Evolutionary conservation across 2,797 vertebrate species (phyloP), one percentile per base, ranked within the genome.

Genomic region (Pipistrellus nathusii): DNA sequence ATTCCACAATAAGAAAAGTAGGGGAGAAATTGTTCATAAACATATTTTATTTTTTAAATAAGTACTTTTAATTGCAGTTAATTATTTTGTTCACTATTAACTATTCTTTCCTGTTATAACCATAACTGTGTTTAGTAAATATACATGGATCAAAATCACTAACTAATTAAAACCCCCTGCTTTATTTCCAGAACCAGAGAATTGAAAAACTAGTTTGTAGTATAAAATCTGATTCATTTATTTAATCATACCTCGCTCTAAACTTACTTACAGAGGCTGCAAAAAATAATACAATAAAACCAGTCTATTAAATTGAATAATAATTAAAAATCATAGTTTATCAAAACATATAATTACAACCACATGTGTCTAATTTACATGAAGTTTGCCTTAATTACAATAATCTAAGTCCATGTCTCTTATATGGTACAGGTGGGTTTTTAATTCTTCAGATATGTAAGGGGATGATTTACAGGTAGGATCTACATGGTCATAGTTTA

Each of bases 121-220:
- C 30, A 66, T 64, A 44, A 7, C 12, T 93, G 2, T 76, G 12
- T 82, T 93, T 94, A 25, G 15, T 78, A 78, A 86, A 77, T 66
- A 76, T 1, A 6, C 1, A 8, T 72, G 14, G 1, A 80, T 86
- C 30, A 80, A 84, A 92, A 59, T 48, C 3, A 59, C 41, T 78
- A 77, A 91, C 76, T 90, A 94, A 96, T 80, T 89, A 59, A 94
- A n/a, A 32, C 20, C 4, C 1, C 38, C 3, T 35, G 73, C 75
- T 64, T 72, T 59, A 84, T 75, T 85, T 93, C 51, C 4, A 83
- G 25, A 53, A 72, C 10, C 46, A 72, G 6, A 77, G 35, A 25
- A 44, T 5, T 23, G 27, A 73, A 69, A 81, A 94, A 72, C 2
- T 57, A 46, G 18, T 11, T 85, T 85, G n/a, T 64, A 76, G 11